Evolutionary conservation across 2,797 vertebrate species (phyloP), one percentile per base, ranked within the genome.

Genomic region (Chelidonichthys spinosus): DNA sequence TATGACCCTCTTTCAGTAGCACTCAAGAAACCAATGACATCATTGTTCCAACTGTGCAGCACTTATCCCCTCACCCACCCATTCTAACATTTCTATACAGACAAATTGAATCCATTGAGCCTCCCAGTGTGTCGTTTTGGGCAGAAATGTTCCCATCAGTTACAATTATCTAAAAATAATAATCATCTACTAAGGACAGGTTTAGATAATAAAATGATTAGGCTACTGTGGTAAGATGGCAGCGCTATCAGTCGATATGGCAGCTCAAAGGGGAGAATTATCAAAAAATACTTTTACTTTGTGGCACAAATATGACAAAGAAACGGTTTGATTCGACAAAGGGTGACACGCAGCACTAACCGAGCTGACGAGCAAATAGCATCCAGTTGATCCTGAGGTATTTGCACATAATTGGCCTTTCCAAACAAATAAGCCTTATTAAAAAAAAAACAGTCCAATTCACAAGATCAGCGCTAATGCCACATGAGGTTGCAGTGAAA

Each of bases 11-110:
- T 87, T 79, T 80, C 84, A 73, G 71, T 79, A 62, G 78, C 81
- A 66, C 74, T 83, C 69, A 81, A 89, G 85, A 91, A 86, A 85
- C 77, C 82, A 75, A 79, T 94, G 91, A 92, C 89, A 90, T 92
- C 90, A 94, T 85, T 84, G 71, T 84, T 86, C 80, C 81, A 69
- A 74, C 76, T 75, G 37, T 64, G 68, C 75, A 7, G 54, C 78
- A 11, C 67, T 77, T 49, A 32, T 50, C 81, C 77, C 81, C 63
- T 81, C 79, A 82, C 67, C 47, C 73, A 70, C 72, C 68, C 63
- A 25, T 50, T 74, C 35, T 52, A 49, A 61, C 58, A 65, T 37
- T 58, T 63, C 43, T 58, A n/a, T 53, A 36, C 71, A 87, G 67
- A 72, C 76, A 85, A 76, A 69, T 59, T 53, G 37, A 25, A 25